Evolutionary conservation across 2,113 vertebrate genomes (phyloP), one percentile per base, ranked within the genome.

Genomic region (Gymnarchus niloticus): DNA sequence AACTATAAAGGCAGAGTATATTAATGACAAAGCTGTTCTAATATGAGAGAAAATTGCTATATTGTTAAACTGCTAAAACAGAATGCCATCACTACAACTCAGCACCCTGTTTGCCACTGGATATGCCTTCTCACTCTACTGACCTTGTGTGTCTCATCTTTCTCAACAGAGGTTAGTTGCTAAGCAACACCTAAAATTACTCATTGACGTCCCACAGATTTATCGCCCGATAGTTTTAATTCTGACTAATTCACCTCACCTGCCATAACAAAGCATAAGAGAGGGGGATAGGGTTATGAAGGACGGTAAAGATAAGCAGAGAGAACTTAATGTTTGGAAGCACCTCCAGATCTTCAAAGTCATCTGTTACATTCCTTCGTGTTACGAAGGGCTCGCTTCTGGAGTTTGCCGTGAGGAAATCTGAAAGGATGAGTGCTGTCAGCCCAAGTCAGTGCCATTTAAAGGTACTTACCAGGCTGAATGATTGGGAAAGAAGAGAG

Each of bases 341-440:
- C 65, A 65, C 51, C 8, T 73, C 52, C 89, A 90, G 90, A 89
- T 78, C 41, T 78, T 78, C 76, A 48, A 21, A 17, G 76, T 48
- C 37, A 8, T n/a, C 14, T 46, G 23, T 48, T 48, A 48, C 2
- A n/a, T 54, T 49, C 49, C 78, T 54, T 54, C 21, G 25, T 6
- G 78, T 54, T 48, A 21, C 2, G 44, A 81, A 78, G 49, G 46
- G 10, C 6, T 52, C 23, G n/a, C 33, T 21, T 81, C 46, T 81
- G 6, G 14, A 78, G 17, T n/a, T 78, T 49, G 76, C 76, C 44
- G 76, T 78, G 9, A 81, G 49, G 9, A 52, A 48, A 17, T 81
- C 23, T 54, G 78, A 52, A 81, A 81, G n/a, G 78, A 25, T 81
- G 76, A 6, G 44, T 21, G 7, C 76, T 48, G 80, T 81, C 80